Evolutionary conservation across 1,140 invertebrate species (phyloP).

Genomic region (Bombus pascuorum): DNA sequence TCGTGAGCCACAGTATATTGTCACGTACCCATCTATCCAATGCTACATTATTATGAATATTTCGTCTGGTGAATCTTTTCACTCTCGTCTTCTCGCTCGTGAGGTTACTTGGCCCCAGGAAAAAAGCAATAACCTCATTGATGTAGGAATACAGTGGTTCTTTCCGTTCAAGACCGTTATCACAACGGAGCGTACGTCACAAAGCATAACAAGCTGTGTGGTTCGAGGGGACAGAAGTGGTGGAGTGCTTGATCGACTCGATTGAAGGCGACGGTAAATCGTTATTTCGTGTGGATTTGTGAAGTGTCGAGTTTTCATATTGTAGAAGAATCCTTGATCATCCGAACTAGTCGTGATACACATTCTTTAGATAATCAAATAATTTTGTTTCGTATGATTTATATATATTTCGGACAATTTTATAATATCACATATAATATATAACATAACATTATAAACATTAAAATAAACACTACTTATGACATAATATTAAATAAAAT

Average conservation of each 20-base stretch:
- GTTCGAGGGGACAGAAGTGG: not conserved
- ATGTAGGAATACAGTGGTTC: not conserved
- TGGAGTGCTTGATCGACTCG: not conserved
- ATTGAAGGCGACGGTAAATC: constrained; percentile 2
- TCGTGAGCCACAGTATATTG: not conserved
- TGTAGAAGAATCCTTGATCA: too few relatives aligned
- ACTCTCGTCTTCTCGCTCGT: not conserved
- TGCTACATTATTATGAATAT: constrained; percentile 13
- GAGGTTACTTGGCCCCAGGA: not conserved
- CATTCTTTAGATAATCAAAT: not conserved
- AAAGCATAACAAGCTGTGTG: not conserved
- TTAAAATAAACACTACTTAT: too few relatives aligned
- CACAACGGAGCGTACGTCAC: not conserved
- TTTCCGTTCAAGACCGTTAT: constrained; percentile 22
- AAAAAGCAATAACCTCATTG: not conserved
- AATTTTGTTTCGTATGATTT: not conserved
- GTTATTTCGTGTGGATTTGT: not conserved
- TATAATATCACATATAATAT: too few relatives aligned
- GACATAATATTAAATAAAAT: too few relatives aligned
- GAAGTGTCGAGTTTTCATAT: not conserved
- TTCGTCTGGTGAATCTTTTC: constrained; percentile 12
- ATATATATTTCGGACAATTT: too few relatives aligned
- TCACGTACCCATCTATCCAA: not conserved
- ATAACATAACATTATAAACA: too few relatives aligned
- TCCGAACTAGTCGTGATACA: too few relatives aligned